Base-by-base conservation (phyloP, 2,888 invertebrate species). In the Herminia tarsipennalis region DNA sequence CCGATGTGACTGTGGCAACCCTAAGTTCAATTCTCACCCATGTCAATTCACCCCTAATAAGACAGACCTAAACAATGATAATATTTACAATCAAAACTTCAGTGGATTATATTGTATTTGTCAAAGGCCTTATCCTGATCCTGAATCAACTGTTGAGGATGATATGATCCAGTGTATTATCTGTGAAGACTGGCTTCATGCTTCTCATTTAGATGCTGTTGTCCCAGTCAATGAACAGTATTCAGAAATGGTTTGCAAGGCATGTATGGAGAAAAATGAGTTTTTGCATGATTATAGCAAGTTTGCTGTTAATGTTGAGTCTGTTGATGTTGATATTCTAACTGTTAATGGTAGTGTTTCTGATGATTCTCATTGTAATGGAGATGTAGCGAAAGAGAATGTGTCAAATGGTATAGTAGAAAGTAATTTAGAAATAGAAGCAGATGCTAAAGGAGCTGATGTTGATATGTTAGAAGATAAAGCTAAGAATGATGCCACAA, bases 121-220 rank as follows among this genome's bases (percentile, higher is more conserved):
- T 80, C 91, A 95, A 25, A 93, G 98, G 40, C 98, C 98, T 0
- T 99, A 99, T 86, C 99, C 99, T 6, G 99, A 99, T 86, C 95
- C 96, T 0, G 98, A 98, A 5, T 94, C 95, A 74, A 92, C 93
- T 2, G 85, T 93, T 22, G 95, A 95, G 39, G 98, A 98, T 86
- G 96, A 97, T 68, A 99, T 99, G 99, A 94, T 98, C 34, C 99
- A 99, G 78, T 99, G 99, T 76, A 93, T 96, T 29, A 90, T 98
- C 39, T 99, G 99, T 83, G 99, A 99, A 81, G 99, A 99, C 83
- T 99, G 99, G 99, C 97, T 95, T 70, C 99, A 99, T 89, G 93
- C 95, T 16, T 83, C 95, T 64, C 97, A 97, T 81, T 86, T 97
- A 54, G 94, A 94, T 50, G 88, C 93, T 2, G 81, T 88, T 35